phyloP scores from a whole-genome alignment of 2,113 vertebrate species.

The Trachemys scripta region DNA sequence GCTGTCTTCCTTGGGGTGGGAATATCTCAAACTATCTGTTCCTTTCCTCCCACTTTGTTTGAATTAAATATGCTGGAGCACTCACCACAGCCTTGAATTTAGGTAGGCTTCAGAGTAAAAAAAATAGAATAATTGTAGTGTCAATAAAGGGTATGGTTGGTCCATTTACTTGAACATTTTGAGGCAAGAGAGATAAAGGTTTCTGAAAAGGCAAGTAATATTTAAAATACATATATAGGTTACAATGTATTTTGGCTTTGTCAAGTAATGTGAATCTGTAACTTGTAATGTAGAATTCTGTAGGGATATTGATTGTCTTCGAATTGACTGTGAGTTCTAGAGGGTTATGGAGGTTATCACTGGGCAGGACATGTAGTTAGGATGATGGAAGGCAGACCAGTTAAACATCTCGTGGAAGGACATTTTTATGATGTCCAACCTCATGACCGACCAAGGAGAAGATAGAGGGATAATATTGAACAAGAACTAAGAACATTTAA shows the following conservation, averaged over 20 bases:
- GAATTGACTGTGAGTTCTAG: not conserved
- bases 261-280: not conserved
- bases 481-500: too few relatives aligned
- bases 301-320: not conserved
- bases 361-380: too few relatives aligned
- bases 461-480: too few relatives aligned
- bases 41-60: not conserved
- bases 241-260: not conserved
- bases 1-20: not conserved
- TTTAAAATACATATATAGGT: not conserved
- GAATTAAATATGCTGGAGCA: not conserved
- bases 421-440: too few relatives aligned
- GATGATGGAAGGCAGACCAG: too few relatives aligned
- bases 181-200: not conserved
- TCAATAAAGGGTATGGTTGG: not conserved
- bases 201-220: not conserved
- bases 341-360: not conserved
- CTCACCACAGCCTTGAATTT: accelerated
- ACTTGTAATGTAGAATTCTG: not conserved
- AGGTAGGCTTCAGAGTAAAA: not conserved
- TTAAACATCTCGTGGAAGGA: too few relatives aligned
- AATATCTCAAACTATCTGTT: not conserved
- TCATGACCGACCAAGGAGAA: too few relatives aligned
- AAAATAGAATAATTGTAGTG: not conserved
- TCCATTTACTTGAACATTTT: not conserved